Evolutionary conservation across 1,140 invertebrate genomes (phyloP).

Genomic region (Drosophila simulans): DNA sequence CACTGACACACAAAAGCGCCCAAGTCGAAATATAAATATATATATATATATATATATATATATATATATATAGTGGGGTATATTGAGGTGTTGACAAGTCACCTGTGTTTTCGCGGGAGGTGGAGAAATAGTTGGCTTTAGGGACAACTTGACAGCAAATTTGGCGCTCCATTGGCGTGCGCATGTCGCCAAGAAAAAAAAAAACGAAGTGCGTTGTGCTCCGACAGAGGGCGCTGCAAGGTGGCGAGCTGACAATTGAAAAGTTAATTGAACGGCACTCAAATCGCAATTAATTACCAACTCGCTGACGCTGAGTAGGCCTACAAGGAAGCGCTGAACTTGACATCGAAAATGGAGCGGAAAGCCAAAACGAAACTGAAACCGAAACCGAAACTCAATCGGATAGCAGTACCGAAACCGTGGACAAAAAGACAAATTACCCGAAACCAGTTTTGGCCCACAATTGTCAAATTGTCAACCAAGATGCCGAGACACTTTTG

Average conservation of each 20-base stretch:
- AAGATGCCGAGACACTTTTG: slow-evolving; percentile 65
- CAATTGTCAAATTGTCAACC: slow-evolving; percentile 72
- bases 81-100: slow-evolving; percentile 61
- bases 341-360: slow-evolving; percentile 43
- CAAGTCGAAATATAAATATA: neutral
- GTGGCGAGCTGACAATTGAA: slow-evolving; percentile 58
- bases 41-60: too few relatives aligned
- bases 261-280: slow-evolving; percentile 62
- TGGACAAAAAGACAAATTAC: slow-evolving; percentile 49
- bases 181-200: slow-evolving; percentile 42
- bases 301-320: slow-evolving; percentile 33
- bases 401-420: slow-evolving; percentile 11
- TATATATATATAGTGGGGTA: neutral
- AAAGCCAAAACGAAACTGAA: slow-evolving; percentile 34
- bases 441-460: slow-evolving; percentile 66
- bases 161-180: slow-evolving; percentile 45
- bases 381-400: slow-evolving; percentile 9
- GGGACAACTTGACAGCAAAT: slow-evolving; percentile 32
- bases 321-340: slow-evolving; percentile 77
- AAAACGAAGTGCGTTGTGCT: slow-evolving; percentile 40
- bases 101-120: slow-evolving; percentile 15
- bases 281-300: slow-evolving; percentile 57
- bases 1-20: slow-evolving; percentile 63
- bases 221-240: neutral
- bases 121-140: neutral